These are phyloP conservation scores for Helicoverpa zea DNA, from an alignment of 1,140 invertebrate genomes.

Conservation along the genomic window DNA sequence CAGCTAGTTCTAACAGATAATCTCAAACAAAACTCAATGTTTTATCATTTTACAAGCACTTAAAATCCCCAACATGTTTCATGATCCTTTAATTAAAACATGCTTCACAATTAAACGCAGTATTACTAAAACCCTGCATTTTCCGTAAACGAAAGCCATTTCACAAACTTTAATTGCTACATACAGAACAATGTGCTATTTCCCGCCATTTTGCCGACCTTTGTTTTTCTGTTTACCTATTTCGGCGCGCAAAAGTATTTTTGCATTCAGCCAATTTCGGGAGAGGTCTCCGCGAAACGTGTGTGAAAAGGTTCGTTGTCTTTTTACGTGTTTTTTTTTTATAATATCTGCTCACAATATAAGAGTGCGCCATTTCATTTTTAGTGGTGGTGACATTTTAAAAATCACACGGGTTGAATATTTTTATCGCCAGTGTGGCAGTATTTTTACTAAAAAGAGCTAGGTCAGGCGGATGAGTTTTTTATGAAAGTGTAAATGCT, in stretches of 20 bases:
- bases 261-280: constrained; percentile 48
- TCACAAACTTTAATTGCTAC: constrained; percentile 44
- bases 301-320: constrained; percentile 41
- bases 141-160: constrained; percentile 33
- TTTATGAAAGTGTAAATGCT: too few species aligned
- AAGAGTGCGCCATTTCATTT: neutral
- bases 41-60: neutral
- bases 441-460: too few species aligned
- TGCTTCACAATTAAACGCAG: neutral
- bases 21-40: too few species aligned
- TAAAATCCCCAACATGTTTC: neutral
- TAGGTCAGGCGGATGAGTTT: too few species aligned
- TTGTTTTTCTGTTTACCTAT: constrained; percentile 43
- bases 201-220: constrained; percentile 23
- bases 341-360: neutral
- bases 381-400: constrained; percentile 19
- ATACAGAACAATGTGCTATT: constrained; percentile 27
- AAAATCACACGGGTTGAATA: neutral
- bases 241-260: constrained; percentile 42
- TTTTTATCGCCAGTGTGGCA: neutral
- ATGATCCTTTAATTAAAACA: constrained; percentile 10
- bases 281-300: constrained; percentile 39
- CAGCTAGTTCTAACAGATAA: too few species aligned
- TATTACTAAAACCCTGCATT: constrained; percentile 21
- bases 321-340: constrained; percentile 31